Base-by-base conservation (phyloP, 1,140 invertebrate species). In the Lysiphlebus fabarum region DNA sequence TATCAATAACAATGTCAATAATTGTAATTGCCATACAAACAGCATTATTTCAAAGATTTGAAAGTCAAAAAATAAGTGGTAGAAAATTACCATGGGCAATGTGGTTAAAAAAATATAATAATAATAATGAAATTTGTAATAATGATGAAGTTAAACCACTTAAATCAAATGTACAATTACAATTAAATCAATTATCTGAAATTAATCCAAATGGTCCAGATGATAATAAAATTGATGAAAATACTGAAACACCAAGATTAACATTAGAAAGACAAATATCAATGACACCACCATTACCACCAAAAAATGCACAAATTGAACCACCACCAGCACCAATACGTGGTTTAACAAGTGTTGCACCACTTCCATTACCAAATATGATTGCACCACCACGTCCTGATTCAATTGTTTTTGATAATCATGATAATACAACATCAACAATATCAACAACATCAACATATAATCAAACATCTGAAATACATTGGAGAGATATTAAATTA, bases 1-100 rank as follows among this genome's bases (percentile, higher is more conserved):
- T 89, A 12, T 86, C 83, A 58, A 79, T 90, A 38, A 64, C 86
- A 5, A 82, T 86, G 59, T 86, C 87, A 4, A 76, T 87, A 38
- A 73, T 87, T 37, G 81, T 87, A 68, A 77, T 89, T 71, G 84
- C 88, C 0, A 82, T 83, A 56, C 84, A 85, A 38, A 87, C 87
- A 10, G 84, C 85, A 8, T 80, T 82, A 14, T 90, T 89, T 67
- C 86, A 89, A 74, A 82, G 88, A 71, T 90, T 90, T 66, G 88
- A 89, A 75, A 85, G 87, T 61, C 87, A 90, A 74, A 86, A 87
- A 65, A 63, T 87, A n/a, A 84, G 84, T 62, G 88, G 88, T 5
- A 81, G 84, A 45, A 82, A 82, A 68, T 85, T 90, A 72, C 88
- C 88, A 9, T 91, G 89, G 89, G 82, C 80, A 36, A 83, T 77